Evolutionary conservation across 2,888 invertebrate species (phyloP), one percentile per base, ranked within the genome.

Genomic region (Lithophane semibrunnea): DNA sequence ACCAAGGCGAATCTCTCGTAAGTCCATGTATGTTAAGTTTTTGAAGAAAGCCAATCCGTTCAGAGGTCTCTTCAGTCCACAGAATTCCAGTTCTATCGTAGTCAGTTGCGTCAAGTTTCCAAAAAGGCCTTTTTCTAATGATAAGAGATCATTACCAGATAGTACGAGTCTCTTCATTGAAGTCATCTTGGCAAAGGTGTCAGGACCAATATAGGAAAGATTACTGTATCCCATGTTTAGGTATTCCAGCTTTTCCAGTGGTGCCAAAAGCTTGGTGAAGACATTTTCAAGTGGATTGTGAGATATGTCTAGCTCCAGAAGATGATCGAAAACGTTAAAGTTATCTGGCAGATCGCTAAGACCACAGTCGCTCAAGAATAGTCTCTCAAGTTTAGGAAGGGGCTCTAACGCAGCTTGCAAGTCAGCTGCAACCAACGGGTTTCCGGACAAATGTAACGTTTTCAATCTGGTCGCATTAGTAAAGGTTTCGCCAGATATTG

Each of bases 201-300:
- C 97, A 58, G 97, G 97, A 0, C 97, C 97, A 74, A 98, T 96
- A 83, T 97, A 97, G 0, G 97, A 97, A 4, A 98, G 94, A 90
- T 97, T 97, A 92, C 98, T 98, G 90, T 98, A 98, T 10, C 98
- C 98, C 98, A 98, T 98, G 91, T 98, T 98, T 7, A 98, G 94
- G 88, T 97, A 98, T 91, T 98, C 97, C 54, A 98, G 93, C 21
- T 97, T 97, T 79, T 97, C 97, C 1, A 98, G 92, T 0, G 98
- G 98, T 4, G 97, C 97, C 29, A 98, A 92, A 47, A 98, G 91
- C 86, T 97, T 97, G 12, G 97, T 97, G 90, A 98, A 98, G 0
- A 97, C 98, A 88, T 98, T 97, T 65, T 97, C 97, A 1, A 98
- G 93, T 1, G 98, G 98, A 92, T 98, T 98, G 89, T 97, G 97